A percentile compares a stretch with the other conserved stretches of the same genome.
Conservation (phyloP, 2,888 invertebrate genomes). For the Gymnocheta viridis region DNA sequence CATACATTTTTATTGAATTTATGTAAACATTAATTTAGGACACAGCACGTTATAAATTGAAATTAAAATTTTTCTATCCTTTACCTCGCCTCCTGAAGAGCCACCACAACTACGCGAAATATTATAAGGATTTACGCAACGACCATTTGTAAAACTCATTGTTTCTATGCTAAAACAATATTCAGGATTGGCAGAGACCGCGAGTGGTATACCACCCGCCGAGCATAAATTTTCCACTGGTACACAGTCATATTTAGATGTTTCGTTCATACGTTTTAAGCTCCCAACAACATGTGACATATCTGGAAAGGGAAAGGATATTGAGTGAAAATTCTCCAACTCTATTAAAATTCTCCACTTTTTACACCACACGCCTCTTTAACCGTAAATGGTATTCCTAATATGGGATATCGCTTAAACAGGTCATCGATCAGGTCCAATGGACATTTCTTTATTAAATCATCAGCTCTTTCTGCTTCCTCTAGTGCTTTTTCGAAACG, state of each 20-base stretch:
- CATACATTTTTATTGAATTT: not conserved
- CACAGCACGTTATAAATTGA: too few species aligned
- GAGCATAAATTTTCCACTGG: slow-evolving; percentile 85
- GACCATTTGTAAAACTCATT: slow-evolving; percentile 89
- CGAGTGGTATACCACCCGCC: slow-evolving; percentile 91
- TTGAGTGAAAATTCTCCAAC: not conserved
- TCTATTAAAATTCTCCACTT: slow-evolving; percentile 82
- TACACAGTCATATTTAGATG: slow-evolving; percentile 87
- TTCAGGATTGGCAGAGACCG: slow-evolving; percentile 93
- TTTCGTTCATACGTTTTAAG: slow-evolving; percentile 81
- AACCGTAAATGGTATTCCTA: slow-evolving; percentile 91
- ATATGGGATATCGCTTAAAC: slow-evolving; percentile 84
- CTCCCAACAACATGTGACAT: slow-evolving; percentile 88
- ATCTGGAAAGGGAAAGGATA: slow-evolving; percentile 81
- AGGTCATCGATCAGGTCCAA: slow-evolving; percentile 70
- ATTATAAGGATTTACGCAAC: slow-evolving; percentile 92
- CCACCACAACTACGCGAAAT: slow-evolving; percentile 89
- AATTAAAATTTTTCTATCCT: not conserved
- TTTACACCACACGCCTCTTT: slow-evolving; percentile 90
- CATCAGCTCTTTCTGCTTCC: slow-evolving; percentile 86
- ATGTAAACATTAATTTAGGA: too few species aligned
- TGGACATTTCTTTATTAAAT: slow-evolving; percentile 73
- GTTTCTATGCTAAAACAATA: slow-evolving; percentile 95
- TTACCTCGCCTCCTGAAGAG: slow-evolving; percentile 93
- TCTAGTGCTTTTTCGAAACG: slow-evolving; percentile 85